These are phyloP conservation scores for Octomys mimax DNA, from an alignment of 2,797 vertebrate genomes.

Conservation along the genomic window DNA sequence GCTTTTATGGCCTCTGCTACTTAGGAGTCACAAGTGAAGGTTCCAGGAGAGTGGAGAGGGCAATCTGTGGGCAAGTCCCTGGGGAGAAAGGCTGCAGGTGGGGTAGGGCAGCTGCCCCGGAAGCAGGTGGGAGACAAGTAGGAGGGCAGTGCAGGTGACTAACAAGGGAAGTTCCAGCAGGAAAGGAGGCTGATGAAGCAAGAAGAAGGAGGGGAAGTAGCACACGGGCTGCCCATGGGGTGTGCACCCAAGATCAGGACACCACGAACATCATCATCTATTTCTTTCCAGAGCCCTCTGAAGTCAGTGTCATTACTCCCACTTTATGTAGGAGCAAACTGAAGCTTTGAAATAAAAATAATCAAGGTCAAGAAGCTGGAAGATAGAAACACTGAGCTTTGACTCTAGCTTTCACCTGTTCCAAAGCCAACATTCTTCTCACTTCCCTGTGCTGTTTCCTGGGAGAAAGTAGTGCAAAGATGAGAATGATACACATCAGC, in stretches of 20 bases:
- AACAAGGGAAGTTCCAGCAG: not conserved
- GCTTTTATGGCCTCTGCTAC: not conserved
- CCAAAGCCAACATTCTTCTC: not conserved
- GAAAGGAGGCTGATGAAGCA: not conserved
- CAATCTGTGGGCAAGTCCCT: not conserved
- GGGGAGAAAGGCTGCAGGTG: conserved; percentile 44
- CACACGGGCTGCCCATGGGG: not conserved
- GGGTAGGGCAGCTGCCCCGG: conserved; percentile 49
- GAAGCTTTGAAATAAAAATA: not conserved
- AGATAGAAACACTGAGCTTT: not conserved
- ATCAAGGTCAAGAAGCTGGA: not conserved
- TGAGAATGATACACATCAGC: accelerated
- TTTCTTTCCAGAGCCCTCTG: not conserved
- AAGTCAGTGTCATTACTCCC: not conserved
- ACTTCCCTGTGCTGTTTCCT: not conserved
- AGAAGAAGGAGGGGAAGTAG: not conserved
- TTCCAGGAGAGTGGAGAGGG: not conserved
- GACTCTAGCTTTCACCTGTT: not conserved
- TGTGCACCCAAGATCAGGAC: not conserved
- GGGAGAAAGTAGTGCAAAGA: not conserved
- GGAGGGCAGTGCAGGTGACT: not conserved
- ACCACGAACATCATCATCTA: accelerated
- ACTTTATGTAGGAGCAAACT: not conserved
- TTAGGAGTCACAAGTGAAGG: not conserved
- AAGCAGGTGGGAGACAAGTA: conserved; percentile 33